These are phyloP conservation scores for Lerista edwardsae DNA, from an alignment of 2,797 vertebrate genomes.

Conservation along the genomic window DNA sequence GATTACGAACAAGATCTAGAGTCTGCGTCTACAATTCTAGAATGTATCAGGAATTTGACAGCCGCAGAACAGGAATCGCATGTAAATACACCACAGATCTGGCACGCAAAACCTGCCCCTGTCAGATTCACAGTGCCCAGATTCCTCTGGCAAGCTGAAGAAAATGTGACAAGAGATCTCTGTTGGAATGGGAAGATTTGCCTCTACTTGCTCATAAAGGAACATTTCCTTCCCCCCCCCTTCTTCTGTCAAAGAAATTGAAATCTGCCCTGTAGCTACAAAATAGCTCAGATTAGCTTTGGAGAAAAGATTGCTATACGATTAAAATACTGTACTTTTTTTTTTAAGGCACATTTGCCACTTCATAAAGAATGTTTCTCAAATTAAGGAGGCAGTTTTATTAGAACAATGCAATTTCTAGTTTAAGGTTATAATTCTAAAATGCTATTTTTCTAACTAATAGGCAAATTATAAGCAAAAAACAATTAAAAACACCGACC, in stretches of 20 bases:
- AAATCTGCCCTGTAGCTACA: conserved; percentile 37
- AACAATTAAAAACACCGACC: background rate
- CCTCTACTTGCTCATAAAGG: conserved; percentile 7
- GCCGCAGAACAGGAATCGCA: background rate
- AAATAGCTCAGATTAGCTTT: conserved; percentile 37
- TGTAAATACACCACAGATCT: background rate
- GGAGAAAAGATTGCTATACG: conserved; percentile 47
- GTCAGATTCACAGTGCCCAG: background rate
- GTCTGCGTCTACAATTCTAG: background rate
- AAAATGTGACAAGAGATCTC: conserved; percentile 22
- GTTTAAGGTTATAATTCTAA: conserved; percentile 35
- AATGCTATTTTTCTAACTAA: background rate
- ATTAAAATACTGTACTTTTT: conserved; percentile 41
- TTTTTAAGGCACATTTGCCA: conserved; percentile 32
- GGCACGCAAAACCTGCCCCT: background rate
- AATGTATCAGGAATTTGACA: background rate
- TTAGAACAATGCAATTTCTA: conserved; percentile 59
- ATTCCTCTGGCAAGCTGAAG: background rate
- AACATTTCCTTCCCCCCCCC: conserved; percentile 14
- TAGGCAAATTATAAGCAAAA: background rate
- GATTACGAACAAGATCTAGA: accelerated
- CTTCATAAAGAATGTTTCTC: conserved; percentile 24
- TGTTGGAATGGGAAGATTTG: background rate
- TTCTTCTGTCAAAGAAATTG: conserved; percentile 36
- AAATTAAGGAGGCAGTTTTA: conserved; percentile 43